phyloP scores from a whole-genome alignment of 2,113 vertebrate genomes.

The Brienomyrus brachyistius region DNA sequence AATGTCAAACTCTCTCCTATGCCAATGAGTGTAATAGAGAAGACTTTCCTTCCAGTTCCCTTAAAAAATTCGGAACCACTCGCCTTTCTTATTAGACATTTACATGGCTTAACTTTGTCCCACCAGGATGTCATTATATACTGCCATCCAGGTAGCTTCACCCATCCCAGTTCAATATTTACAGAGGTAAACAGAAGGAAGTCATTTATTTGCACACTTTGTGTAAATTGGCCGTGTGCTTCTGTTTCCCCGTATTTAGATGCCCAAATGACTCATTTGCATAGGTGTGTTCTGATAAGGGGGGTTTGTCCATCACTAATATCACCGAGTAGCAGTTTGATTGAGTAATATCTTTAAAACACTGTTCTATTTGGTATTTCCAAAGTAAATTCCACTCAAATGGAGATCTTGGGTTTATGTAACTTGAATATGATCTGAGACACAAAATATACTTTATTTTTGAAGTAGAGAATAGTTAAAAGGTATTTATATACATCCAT shows the following conservation, averaged over 20 bases:
- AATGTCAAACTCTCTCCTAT: neutral
- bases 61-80: neutral
- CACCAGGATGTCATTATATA: neutral
- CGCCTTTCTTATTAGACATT: neutral
- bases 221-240: neutral
- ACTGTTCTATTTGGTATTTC: neutral
- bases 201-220: neutral
- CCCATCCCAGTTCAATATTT: neutral
- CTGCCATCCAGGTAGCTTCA: neutral
- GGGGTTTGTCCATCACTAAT: neutral
- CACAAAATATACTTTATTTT: neutral
- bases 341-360: neutral
- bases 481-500: neutral
- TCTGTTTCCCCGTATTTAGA: constrained; percentile 4
- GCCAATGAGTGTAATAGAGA: neutral
- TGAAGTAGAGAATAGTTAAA: neutral
- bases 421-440: neutral
- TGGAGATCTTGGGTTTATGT: neutral
- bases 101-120: neutral
- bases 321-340: neutral
- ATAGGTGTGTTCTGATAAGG: neutral
- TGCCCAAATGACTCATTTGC: neutral
- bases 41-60: neutral
- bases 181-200: neutral
- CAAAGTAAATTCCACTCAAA: neutral